phyloP scores from a whole-genome alignment of 53 echinoderm and acorn worm genomes.

The Actinopyga echinites region DNA sequence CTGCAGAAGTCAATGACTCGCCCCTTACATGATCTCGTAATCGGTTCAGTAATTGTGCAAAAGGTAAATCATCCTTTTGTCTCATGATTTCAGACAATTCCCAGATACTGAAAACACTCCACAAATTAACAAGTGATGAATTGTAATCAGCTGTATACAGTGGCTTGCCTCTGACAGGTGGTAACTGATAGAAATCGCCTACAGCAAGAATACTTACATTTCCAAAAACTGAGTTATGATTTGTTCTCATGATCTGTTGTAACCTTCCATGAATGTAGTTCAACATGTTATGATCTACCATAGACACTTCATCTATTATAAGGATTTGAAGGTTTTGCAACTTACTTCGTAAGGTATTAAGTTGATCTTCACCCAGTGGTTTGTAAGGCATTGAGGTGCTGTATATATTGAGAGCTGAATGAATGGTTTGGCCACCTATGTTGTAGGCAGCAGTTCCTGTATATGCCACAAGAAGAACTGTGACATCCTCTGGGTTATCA shows the following conservation, averaged over 20 bases:
- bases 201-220: slow-evolving; percentile 28
- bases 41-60: slow-evolving; percentile 23
- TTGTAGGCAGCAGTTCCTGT: slow-evolving; percentile 46
- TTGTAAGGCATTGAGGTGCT: neutral
- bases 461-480: slow-evolving; percentile 16
- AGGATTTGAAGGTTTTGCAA: slow-evolving; percentile 19
- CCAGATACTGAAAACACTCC: slow-evolving; percentile 22
- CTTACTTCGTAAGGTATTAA: slow-evolving; percentile 22
- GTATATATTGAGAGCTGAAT: slow-evolving; percentile 10
- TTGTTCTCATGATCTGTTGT: slow-evolving; percentile 14
- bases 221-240: neutral
- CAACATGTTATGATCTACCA: slow-evolving; percentile 39
- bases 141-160: neutral
- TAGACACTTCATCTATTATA: slow-evolving; percentile 45
- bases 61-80: slow-evolving; percentile 38
- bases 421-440: slow-evolving; percentile 35
- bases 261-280: slow-evolving; percentile 21
- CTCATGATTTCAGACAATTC: slow-evolving; percentile 37
- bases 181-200: slow-evolving; percentile 37
- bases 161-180: slow-evolving; percentile 23
- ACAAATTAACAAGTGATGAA: neutral
- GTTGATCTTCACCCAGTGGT: slow-evolving; percentile 38
- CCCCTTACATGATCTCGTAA: neutral
- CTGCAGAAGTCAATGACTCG: neutral
- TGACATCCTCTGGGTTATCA: slow-evolving; percentile 7